Percentiles rank a stretch among this genome's conserved stretches.
Conservation (phyloP, 2,888 invertebrate genomes). For the Herminia tarsipennalis region DNA sequence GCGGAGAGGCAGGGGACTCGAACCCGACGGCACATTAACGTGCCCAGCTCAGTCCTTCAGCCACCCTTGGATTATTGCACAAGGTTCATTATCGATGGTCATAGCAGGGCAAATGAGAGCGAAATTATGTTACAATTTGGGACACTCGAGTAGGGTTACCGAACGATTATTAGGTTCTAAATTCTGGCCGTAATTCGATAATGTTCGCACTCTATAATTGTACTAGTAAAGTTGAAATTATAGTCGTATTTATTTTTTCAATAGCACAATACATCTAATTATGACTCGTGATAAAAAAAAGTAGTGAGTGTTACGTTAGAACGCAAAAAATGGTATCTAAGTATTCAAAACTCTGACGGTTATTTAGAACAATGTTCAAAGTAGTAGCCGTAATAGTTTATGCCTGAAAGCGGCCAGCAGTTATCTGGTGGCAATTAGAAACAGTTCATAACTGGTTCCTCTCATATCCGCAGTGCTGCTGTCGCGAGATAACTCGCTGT, state of each 20-base stretch:
- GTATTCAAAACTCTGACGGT: too few species aligned
- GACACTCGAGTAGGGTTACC: conserved; percentile 6
- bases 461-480: conserved; percentile 1
- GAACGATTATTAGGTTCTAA: conserved; percentile 1
- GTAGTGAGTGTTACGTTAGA: too few species aligned
- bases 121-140: conserved; percentile 25
- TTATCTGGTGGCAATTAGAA: conserved; percentile 21
- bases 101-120: conserved; percentile 19
- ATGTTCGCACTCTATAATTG: neutral
- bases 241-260: neutral
- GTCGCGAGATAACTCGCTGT: conserved; percentile 4
- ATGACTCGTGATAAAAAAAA: too few species aligned
- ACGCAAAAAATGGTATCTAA: too few species aligned
- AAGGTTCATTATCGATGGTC: conserved; percentile 30
- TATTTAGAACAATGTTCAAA: too few species aligned
- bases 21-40: conserved; percentile 33
- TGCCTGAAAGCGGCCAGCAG: conserved; percentile 2
- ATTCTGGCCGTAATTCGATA: too few species aligned
- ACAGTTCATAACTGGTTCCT: conserved; percentile 20
- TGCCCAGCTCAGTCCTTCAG: conserved; percentile 29
- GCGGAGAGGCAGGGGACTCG: conserved; percentile 36
- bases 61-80: conserved; percentile 26
- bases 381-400: too few species aligned
- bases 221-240: too few species aligned
- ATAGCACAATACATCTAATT: too few species aligned